Evolutionary conservation across 1,140 invertebrate species (phyloP), one percentile per base, ranked within the genome.

Genomic region (Bombyx mori): DNA sequence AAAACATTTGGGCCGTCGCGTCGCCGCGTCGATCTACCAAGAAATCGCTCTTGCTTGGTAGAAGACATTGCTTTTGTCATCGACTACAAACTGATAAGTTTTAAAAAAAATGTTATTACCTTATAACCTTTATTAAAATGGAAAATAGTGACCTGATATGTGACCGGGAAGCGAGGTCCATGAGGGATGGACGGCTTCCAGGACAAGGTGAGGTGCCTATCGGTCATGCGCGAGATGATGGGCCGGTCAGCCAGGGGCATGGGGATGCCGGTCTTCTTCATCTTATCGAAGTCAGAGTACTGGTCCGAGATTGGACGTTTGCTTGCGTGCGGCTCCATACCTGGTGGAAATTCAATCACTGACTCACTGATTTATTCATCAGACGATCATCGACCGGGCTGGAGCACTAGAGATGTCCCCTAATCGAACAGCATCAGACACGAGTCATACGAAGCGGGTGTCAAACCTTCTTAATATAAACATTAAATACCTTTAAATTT

Each of bases 101-200:
- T 3, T 35, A 3, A 35, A 3, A 35, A 35, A 35, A 35, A 35
- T 35, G 26, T 35, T 35, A 35, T 35, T 35, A 3, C 26, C 0
- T 35, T 35, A 5, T 35, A 35, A 35, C 26, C 0, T 35, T 35
- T 3, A 3, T 35, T 2, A 35, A 35, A 35, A 5, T 35, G 4
- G 26, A 35, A 5, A 35, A 35, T 35, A 8, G 56, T 64, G 63
- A 89, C 88, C 76, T 95, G 92, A 73, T 99, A 99, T 5, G 96
- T 98, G 22, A 97, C 95, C 0, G 96, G 96, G 61, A 92, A 90
- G 47, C 94, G 88, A 0, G 95, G 93, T 42, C 92, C 92, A 58
- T 93, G 89, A 0, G 95, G 94, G 42, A 97, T 93, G 5, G 96
- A 97, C 3, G 97, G 96, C 67, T 94, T 94, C 97, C 97, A 99